Percentiles rank a stretch among this genome's conserved stretches.
These are phyloP conservation scores for Urosaurus nigricauda DNA, from an alignment of 2,797 vertebrate genomes.

Conservation along the genomic window DNA sequence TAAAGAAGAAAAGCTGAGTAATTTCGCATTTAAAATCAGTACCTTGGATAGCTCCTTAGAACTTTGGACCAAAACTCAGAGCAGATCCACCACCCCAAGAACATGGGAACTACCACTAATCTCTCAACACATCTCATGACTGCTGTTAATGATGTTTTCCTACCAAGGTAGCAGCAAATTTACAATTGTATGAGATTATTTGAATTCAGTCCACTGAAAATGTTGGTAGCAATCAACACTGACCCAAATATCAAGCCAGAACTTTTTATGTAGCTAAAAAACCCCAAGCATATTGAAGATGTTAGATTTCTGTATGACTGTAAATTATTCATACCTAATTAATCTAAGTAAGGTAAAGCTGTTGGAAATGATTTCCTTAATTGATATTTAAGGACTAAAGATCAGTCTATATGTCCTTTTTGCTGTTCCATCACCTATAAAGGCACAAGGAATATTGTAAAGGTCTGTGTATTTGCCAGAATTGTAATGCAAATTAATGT, in stretches of 20 bases:
- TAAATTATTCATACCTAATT: constrained; percentile 51
- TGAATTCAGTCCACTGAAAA: constrained; percentile 29
- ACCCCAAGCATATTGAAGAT: constrained; percentile 40
- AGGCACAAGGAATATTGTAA: constrained; percentile 39
- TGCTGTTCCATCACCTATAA: constrained; percentile 41
- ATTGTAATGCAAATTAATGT: constrained; percentile 57
- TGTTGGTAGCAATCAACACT: constrained; percentile 49
- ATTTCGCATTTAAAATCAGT: too few species aligned
- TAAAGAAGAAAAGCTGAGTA: too few species aligned
- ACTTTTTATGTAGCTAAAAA: constrained; percentile 44
- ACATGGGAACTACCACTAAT: background rate
- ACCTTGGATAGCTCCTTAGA: background rate
- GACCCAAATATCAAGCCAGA: constrained; percentile 37
- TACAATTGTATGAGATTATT: constrained; percentile 27
- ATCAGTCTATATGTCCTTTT: constrained; percentile 42
- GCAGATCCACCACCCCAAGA: background rate
- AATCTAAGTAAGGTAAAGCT: constrained; percentile 44
- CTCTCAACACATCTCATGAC: constrained; percentile 19
- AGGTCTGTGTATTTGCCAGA: constrained; percentile 23
- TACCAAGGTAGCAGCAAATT: constrained; percentile 2
- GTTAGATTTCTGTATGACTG: constrained; percentile 27
- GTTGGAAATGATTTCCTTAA: constrained; percentile 54
- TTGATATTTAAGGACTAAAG: constrained; percentile 54
- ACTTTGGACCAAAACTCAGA: background rate
- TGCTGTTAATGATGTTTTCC: background rate